Percentiles rank a stretch among this genome's conserved stretches.
phyloP scores from a whole-genome alignment of 1,140 invertebrate genomes.

The Caenorhabditis latens region DNA sequence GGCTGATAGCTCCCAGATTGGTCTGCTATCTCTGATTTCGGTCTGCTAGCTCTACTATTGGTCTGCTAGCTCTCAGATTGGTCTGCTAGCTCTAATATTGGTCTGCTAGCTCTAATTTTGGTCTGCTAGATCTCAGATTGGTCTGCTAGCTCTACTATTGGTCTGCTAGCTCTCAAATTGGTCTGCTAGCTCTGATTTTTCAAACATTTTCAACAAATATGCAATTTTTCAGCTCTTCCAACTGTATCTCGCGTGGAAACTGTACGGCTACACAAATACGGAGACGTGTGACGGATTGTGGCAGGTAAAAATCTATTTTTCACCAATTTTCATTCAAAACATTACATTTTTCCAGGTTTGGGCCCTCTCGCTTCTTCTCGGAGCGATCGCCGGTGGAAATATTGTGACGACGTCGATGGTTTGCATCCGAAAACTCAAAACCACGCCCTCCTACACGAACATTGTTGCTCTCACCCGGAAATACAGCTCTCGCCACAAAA shows the following conservation, averaged over 20 bases:
- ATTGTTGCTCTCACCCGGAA: constrained; percentile 55
- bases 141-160: no score
- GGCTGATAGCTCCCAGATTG: no score
- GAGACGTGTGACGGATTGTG: constrained; percentile 70
- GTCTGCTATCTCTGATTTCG: no score
- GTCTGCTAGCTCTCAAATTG: no score
- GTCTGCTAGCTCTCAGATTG: no score
- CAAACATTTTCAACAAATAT: not conserved
- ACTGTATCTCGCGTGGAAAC: constrained; percentile 71
- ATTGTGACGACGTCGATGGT: constrained; percentile 68
- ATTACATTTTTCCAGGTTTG: constrained; percentile 64
- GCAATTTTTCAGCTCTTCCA: constrained; percentile 72
- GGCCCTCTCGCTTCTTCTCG: constrained; percentile 71
- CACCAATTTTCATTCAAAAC: not conserved
- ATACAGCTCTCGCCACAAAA: constrained; percentile 55
- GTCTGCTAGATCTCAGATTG: no score
- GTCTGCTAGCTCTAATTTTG: no score
- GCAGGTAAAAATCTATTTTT: constrained; percentile 65
- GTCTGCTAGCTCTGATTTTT: no score
- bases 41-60: no score
- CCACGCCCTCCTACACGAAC: constrained; percentile 50
- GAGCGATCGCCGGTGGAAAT: constrained; percentile 72
- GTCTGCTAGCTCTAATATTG: no score
- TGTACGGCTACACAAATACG: constrained; percentile 44
- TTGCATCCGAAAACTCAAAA: constrained; percentile 61